Evolutionary conservation across 2,113 vertebrate genomes (phyloP).

Genomic region (Vulpes vulpes): DNA sequence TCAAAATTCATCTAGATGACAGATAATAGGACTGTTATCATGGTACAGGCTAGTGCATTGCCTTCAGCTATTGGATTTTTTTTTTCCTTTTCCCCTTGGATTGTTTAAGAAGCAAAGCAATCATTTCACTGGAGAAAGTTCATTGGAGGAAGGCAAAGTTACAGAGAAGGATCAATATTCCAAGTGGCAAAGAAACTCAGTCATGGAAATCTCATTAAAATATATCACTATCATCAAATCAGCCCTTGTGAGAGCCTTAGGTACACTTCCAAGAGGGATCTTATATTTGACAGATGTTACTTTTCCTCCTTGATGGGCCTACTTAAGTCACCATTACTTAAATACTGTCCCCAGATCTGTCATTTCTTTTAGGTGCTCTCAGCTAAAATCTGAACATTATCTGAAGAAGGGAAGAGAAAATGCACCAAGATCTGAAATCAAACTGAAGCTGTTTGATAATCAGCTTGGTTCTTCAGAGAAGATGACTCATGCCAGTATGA

Average conservation of each 20-base stretch:
- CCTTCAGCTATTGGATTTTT: not conserved
- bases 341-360: not conserved
- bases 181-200: not conserved
- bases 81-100: not conserved
- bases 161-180: not conserved
- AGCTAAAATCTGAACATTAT: not conserved
- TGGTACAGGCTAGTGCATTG: not conserved
- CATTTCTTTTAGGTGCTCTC: not conserved
- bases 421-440: not conserved
- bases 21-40: not conserved
- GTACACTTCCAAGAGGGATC: not conserved
- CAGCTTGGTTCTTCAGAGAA: not conserved
- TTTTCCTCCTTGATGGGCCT: not conserved
- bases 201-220: slow-evolving; percentile 38
- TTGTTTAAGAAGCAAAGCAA: slow-evolving; percentile 32
- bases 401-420: not conserved
- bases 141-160: not conserved
- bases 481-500: not conserved
- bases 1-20: not conserved
- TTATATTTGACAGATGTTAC: not conserved
- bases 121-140: not conserved
- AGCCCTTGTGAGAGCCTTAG: not conserved
- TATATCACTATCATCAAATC: not conserved
- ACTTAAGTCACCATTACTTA: not conserved
- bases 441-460: not conserved